These are phyloP conservation scores for Platichthys stellatus DNA, from an alignment of 2,113 vertebrate genomes.

Conservation along the genomic window DNA sequence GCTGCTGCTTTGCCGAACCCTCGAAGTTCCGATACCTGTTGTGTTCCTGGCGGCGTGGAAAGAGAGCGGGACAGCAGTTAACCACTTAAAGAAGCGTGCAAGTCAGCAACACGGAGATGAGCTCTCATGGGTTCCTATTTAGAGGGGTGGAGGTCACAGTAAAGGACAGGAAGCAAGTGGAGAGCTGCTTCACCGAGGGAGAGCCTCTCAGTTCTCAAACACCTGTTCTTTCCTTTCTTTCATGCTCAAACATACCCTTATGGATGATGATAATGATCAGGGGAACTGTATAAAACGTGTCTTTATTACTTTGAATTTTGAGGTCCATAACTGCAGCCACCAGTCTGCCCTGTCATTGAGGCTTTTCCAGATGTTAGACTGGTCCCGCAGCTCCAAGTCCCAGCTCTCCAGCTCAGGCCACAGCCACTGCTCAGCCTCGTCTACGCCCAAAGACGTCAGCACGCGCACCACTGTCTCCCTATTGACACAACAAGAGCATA, in stretches of 20 bases:
- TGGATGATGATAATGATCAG: too few relatives aligned
- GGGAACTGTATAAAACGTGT: not conserved
- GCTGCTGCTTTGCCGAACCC: slow-evolving; percentile 5
- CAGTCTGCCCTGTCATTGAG: slow-evolving; percentile 52
- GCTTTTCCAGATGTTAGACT: slow-evolving; percentile 29
- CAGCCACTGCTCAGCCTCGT: slow-evolving; percentile 66
- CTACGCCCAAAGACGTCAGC: slow-evolving; percentile 59
- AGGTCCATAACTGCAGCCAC: slow-evolving; percentile 73
- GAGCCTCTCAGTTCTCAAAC: slow-evolving; percentile 39
- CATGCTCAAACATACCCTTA: too few relatives aligned
- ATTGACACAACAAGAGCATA: not conserved
- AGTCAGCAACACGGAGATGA: slow-evolving; percentile 24
- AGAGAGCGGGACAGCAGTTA: slow-evolving; percentile 9
- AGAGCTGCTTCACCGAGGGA: slow-evolving; percentile 13
- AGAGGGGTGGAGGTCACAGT: slow-evolving; percentile 38
- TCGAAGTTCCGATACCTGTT: slow-evolving; percentile 17
- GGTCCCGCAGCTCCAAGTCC: slow-evolving; percentile 34
- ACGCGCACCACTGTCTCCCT: slow-evolving; percentile 50
- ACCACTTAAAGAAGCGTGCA: slow-evolving; percentile 12
- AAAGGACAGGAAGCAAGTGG: slow-evolving; percentile 27
- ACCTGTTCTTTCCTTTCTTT: too few relatives aligned
- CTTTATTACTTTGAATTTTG: slow-evolving; percentile 69
- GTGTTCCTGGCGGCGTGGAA: slow-evolving; percentile 36
- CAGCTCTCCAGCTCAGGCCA: slow-evolving; percentile 58
- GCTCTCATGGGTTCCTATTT: slow-evolving; percentile 21